Conservation (phyloP, 2,113 vertebrate species). For the Xyrauchen texanus region DNA sequence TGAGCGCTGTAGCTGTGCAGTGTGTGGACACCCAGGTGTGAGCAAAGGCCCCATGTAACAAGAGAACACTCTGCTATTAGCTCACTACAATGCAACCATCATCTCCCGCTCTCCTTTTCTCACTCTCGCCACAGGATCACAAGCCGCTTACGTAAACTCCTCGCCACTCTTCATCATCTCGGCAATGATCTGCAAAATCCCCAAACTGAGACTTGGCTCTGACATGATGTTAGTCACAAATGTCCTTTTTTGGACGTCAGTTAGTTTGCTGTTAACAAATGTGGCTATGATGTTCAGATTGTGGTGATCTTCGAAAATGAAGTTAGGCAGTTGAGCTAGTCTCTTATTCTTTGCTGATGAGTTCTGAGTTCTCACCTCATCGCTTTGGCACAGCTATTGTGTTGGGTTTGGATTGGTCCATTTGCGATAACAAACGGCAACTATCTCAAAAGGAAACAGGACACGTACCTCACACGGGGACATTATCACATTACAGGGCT, state of each 20-base stretch:
- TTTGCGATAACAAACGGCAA: slow-evolving; percentile 51
- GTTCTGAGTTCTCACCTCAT: not conserved
- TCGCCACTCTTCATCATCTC: not conserved
- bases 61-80: slow-evolving; percentile 72
- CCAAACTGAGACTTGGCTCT: not conserved
- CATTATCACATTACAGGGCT: slow-evolving; percentile 48
- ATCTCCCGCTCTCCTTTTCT: slow-evolving; percentile 14
- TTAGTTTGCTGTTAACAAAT: not conserved
- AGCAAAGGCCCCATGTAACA: slow-evolving; percentile 73
- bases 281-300: not conserved
- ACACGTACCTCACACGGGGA: slow-evolving; percentile 43
- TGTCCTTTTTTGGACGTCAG: not conserved
- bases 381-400: slow-evolving; percentile 23
- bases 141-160: not conserved
- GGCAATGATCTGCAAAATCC: not conserved
- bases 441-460: slow-evolving; percentile 45
- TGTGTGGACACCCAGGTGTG: slow-evolving; percentile 73
- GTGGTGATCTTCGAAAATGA: slow-evolving; percentile 4
- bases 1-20: slow-evolving; percentile 44
- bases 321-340: not conserved
- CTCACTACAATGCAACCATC: slow-evolving; percentile 68
- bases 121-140: not conserved
- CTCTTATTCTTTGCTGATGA: slow-evolving; percentile 28
- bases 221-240: not conserved
- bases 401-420: slow-evolving; percentile 44